phyloP scores from a whole-genome alignment of 2,888 invertebrate species.

The Aporophyla lueneburgensis region DNA sequence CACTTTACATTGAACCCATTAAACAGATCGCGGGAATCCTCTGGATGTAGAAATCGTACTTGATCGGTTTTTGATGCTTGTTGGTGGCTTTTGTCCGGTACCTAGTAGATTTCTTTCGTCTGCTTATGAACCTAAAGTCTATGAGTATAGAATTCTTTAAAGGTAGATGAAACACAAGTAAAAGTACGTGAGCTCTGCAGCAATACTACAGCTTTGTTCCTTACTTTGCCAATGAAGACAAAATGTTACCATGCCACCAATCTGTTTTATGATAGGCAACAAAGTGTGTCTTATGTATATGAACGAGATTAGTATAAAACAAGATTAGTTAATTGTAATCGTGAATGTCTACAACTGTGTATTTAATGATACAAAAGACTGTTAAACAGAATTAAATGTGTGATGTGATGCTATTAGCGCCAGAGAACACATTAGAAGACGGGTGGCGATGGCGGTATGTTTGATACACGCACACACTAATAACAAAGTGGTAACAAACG shows the following conservation, averaged over 20 bases:
- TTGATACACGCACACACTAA: constrained; percentile 3
- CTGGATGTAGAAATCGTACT: background rate
- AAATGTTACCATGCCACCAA: background rate
- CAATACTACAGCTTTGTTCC: background rate
- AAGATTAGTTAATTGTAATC: background rate
- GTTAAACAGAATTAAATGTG: constrained; percentile 15
- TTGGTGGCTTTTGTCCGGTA: background rate
- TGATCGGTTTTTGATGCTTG: background rate
- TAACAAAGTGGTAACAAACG: constrained; percentile 2
- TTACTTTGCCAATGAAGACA: background rate
- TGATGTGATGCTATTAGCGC: constrained; percentile 10
- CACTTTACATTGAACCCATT: background rate
- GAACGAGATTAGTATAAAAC: background rate
- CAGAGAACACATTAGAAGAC: background rate
- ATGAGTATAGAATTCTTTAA: background rate
- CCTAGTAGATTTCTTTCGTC: background rate
- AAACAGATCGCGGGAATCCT: background rate
- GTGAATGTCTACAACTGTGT: background rate
- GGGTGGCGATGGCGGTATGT: background rate
- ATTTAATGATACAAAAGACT: background rate
- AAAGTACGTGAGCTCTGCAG: background rate
- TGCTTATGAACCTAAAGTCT: background rate
- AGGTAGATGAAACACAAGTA: background rate
- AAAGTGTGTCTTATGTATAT: background rate
- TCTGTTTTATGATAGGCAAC: background rate